These are phyloP conservation scores for Myoxocephalus aenaeus DNA, from an alignment of 2,797 vertebrate genomes.

Conservation along the genomic window DNA sequence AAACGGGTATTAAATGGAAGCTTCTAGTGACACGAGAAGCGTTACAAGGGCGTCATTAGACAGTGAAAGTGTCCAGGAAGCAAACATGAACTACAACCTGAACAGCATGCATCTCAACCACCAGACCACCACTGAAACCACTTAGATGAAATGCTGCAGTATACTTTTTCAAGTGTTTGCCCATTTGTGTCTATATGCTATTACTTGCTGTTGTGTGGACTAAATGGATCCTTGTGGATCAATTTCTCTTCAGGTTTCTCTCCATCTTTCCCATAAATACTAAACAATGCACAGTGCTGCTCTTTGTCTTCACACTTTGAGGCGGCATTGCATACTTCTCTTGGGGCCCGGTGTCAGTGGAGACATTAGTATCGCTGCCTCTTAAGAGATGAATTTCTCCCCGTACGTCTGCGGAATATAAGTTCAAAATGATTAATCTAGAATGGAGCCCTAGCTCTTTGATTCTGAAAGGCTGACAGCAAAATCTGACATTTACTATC, in stretches of 20 bases:
- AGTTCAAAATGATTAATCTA: slow-evolving; percentile 50
- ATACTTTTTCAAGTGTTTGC: background rate
- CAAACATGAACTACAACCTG: background rate
- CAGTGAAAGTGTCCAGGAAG: background rate
- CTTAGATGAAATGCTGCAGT: background rate
- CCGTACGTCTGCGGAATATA: slow-evolving; percentile 32
- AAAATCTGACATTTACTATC: slow-evolving; percentile 41
- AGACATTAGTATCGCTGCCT: slow-evolving; percentile 30
- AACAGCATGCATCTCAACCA: background rate
- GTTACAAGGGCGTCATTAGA: background rate
- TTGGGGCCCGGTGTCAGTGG: slow-evolving; percentile 8
- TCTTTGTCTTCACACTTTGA: background rate
- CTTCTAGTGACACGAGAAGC: no score
- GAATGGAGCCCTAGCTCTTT: slow-evolving; percentile 22
- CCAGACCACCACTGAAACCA: no score
- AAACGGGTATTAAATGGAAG: no score
- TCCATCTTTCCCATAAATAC: background rate
- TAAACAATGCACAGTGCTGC: background rate
- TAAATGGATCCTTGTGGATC: background rate
- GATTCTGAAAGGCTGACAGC: slow-evolving; percentile 45
- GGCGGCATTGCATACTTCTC: slow-evolving; percentile 20
- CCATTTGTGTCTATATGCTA: background rate
- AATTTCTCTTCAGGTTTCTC: background rate
- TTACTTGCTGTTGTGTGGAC: background rate
- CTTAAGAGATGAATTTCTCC: slow-evolving; percentile 61